Evolutionary conservation across 2,888 invertebrate genomes (phyloP).

Genomic region (Allacma fusca): DNA sequence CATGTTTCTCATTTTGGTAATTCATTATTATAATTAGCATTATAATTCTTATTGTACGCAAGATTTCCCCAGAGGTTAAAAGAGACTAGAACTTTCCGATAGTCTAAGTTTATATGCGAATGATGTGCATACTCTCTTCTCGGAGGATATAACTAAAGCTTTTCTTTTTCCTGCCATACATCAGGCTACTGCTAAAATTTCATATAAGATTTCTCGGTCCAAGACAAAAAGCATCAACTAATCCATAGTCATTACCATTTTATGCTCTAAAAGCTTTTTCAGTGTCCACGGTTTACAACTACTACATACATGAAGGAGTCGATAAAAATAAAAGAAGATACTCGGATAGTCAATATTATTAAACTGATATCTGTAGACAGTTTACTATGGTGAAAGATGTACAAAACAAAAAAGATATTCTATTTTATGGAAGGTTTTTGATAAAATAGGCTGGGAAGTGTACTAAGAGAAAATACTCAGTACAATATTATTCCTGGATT

Average conservation of each 20-base stretch:
- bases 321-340: too few relatives aligned
- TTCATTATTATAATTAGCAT: background rate
- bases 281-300: too few relatives aligned
- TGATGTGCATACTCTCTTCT: background rate
- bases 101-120: slow-evolving; percentile 29
- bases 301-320: too few relatives aligned
- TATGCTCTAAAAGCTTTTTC: too few relatives aligned
- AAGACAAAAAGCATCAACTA: background rate
- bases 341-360: too few relatives aligned
- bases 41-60: slow-evolving; percentile 7
- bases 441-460: background rate
- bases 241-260: too few relatives aligned
- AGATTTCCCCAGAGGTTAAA: slow-evolving; percentile 3
- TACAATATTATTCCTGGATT: background rate
- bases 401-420: too few relatives aligned
- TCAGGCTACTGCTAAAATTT: background rate
- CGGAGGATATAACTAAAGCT: slow-evolving; percentile 7
- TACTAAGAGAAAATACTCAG: background rate
- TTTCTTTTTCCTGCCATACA: background rate
- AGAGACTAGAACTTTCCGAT: slow-evolving; percentile 42
- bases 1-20: background rate
- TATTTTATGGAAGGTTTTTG: background rate
- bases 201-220: too few relatives aligned
- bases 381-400: too few relatives aligned
- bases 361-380: too few relatives aligned